Conservation (phyloP, 2,797 vertebrate genomes). For the Dendrocincla tyrannina region DNA sequence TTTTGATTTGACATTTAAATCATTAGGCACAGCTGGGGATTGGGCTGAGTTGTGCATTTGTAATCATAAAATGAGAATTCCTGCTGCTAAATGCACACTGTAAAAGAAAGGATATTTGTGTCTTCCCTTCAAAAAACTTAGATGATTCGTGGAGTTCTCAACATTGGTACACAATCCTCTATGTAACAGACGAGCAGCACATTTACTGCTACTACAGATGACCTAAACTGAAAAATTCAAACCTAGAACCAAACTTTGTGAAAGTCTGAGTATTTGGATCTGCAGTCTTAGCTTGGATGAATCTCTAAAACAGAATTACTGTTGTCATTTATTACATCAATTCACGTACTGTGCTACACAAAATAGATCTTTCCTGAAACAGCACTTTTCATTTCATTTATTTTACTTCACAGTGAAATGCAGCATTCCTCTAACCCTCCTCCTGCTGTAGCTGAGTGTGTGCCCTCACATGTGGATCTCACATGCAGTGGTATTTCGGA, state of each 20-base stretch:
- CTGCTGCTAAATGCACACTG: background rate
- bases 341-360: background rate
- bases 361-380: conserved; percentile 33
- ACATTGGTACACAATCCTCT: background rate
- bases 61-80: background rate
- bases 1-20: conserved; percentile 30
- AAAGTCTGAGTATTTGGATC: background rate
- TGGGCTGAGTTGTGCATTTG: background rate
- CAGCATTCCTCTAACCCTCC: background rate
- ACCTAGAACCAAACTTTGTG: background rate
- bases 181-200: background rate
- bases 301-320: background rate
- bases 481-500: background rate
- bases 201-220: background rate
- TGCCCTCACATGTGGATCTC: conserved; percentile 19
- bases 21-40: background rate
- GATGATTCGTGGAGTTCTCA: background rate
- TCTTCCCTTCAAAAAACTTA: background rate
- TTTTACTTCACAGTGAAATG: background rate
- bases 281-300: background rate
- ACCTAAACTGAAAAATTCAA: background rate
- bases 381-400: background rate
- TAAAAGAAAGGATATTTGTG: background rate
- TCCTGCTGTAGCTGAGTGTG: background rate
- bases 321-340: background rate